These are phyloP conservation scores for Rhingia rostrata DNA, from an alignment of 2,888 invertebrate genomes.

Conservation along the genomic window DNA sequence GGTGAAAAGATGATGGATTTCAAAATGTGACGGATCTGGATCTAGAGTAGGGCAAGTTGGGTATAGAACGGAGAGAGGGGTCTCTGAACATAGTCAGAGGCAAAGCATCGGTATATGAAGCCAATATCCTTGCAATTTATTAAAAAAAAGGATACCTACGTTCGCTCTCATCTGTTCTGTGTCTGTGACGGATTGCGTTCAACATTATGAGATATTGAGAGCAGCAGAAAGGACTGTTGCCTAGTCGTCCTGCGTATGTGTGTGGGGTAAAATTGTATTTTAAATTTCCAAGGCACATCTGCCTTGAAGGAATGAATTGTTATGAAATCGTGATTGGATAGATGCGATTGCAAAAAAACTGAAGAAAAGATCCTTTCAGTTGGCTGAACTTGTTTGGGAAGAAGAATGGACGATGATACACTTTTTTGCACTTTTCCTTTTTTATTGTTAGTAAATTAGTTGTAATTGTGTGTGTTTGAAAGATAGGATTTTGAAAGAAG, in stretches of 20 bases:
- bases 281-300: conserved; percentile 50
- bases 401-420: conserved; percentile 5
- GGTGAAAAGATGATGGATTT: conserved; percentile 70
- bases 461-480: background rate
- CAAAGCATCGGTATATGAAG: background rate
- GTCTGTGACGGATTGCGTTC: conserved; percentile 60
- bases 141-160: conserved; percentile 12
- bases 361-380: conserved; percentile 4
- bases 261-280: conserved; percentile 31
- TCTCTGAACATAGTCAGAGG: background rate
- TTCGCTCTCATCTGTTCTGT: conserved; percentile 32
- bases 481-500: no score
- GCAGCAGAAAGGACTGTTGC: conserved; percentile 20
- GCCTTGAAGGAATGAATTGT: conserved; percentile 22
- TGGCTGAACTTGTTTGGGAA: background rate
- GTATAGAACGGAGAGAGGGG: background rate
- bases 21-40: conserved; percentile 64
- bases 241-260: conserved; percentile 2
- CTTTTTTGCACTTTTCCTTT: conserved; percentile 4
- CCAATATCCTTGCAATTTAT: conserved; percentile 22
- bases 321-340: conserved; percentile 5
- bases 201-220: conserved; percentile 56
- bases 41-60: conserved; percentile 39
- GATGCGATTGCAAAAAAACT: conserved; percentile 14
- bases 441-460: background rate